Base-by-base conservation (phyloP, 2,797 vertebrate genomes). In the Bovichtus variegatus region DNA sequence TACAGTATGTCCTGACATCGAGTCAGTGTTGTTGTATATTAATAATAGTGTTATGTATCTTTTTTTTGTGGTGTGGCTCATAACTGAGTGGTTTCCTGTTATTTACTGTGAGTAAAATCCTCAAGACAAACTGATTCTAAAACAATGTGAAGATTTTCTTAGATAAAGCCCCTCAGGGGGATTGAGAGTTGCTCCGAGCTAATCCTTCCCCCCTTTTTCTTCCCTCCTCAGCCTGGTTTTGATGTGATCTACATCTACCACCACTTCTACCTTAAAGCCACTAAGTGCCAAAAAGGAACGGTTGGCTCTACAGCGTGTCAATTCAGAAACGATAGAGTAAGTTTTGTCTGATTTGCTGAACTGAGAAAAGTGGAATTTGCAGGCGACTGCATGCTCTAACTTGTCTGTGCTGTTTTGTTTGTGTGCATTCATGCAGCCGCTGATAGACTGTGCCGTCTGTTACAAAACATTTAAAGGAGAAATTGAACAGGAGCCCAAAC, bases 191-290 rank as follows among this genome's bases (percentile, higher is more conserved):
- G 10, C 16, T 63, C 34, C 19, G 0, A 36, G 6, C 7, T 60
- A 19, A 38, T 21, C 21, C 10, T 19, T 8, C 15, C 46, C n/a
- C 1, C 57, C 5, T 9, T 65, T 12, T 81, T 29, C 27, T 55
- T 78, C 58, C 27, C 55, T 78, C 58, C 49, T 31, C 81, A 96
- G 95, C 27, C 86, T 44, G 94, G 92, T 2, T 95, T 93, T 54
- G 84, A 76, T 18, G 92, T 93, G 64, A 86, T 2, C 9, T 94
- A 83, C 85, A 74, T 94, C 71, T 94, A 91, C 74, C 94, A 96
- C 74, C 78, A 94, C 73, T 95, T 96, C 73, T 84, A 87, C 74
- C 87, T 95, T 0, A 96, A 94, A 89, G 83, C 95, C 68, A 95
- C 94, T n/a, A 89, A 49, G 1, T 96, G 95, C 60, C 73, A 12